Evolutionary conservation across 2,888 invertebrate genomes (phyloP).

Genomic region (Sesia bembeciformis): DNA sequence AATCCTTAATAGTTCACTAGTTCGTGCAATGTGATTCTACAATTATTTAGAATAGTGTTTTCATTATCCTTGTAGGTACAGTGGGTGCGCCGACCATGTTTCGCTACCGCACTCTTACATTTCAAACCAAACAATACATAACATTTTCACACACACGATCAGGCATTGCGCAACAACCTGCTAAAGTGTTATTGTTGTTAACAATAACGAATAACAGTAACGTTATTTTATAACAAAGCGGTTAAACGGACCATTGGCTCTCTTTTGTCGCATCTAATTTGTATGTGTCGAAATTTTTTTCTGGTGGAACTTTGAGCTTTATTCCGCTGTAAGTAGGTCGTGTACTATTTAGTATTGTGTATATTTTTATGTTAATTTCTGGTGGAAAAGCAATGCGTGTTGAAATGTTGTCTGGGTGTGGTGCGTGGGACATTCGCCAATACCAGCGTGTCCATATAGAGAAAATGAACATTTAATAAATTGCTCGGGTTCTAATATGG

Average conservation of each 20-base stretch:
- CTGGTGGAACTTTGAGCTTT: background rate
- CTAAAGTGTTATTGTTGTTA: conserved; percentile 36
- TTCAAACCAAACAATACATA: conserved; percentile 2
- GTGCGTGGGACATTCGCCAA: conserved; percentile 1
- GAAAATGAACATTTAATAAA: no score
- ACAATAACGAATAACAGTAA: conserved; percentile 16
- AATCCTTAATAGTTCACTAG: no score
- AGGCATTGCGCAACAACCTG: conserved; percentile 36
- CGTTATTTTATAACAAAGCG: conserved; percentile 41
- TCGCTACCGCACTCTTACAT: background rate
- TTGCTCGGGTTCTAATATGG: no score
- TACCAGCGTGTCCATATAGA: background rate
- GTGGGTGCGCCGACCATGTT: background rate
- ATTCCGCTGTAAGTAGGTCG: background rate
- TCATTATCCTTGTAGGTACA: no score
- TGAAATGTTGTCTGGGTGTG: conserved; percentile 1
- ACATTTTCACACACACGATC: conserved; percentile 24
- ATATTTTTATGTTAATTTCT: conserved; percentile 2
- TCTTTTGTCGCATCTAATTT: conserved; percentile 27
- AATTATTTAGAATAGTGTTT: no score
- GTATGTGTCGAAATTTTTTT: background rate
- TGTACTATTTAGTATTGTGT: background rate
- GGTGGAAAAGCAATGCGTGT: background rate
- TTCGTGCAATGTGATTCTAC: no score
- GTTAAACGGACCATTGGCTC: conserved; percentile 60